Base-by-base conservation (phyloP, 2,113 vertebrate species). In the Emydura subglobosa region DNA sequence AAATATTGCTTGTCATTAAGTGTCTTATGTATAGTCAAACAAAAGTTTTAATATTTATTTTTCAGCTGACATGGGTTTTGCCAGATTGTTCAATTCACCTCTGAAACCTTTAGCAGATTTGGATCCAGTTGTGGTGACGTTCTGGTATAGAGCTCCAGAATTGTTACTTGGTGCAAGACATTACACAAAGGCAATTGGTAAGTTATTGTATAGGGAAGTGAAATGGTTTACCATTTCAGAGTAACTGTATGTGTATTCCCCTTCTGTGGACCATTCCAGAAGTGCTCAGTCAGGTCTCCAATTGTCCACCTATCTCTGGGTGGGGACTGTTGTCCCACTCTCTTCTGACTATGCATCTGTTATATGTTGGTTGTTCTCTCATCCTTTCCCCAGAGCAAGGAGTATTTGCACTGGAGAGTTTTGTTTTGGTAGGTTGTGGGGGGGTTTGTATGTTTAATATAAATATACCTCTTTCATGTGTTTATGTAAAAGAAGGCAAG, bases 171-270 rank as follows among this genome's bases (percentile, higher is more conserved):
- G 99, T 91, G 99, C 99, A 50, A 98, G 99, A 82, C 99, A 99
- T 98, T 99, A 99, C 97, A 99, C 99, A 97, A 99, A 99, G 98
- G 99, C 99, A 94, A 99, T 99, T 81, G 99, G 99, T 99, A 97
- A 99, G 99, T 98, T 96, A 87, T 12, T 90, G 3, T 54, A 25
- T 89, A 88, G 34, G 42, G 79, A 91, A 27, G 25, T 55, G 1
- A 0, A 65, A 86, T 93, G 11, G 17, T 10, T 93, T 39, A 17
- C 34, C 53, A 8, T 86, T 84, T 78, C 85, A 51, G 14, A 5
- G 29, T 55, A 44, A 57, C 12, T 4, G 31, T 86, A 9, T 3
- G 65, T 72, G 34, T 39, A 39, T 39, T 72, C n/a, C 65, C 65
- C n/a, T 72, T 72, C n/a, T 72, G 65, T 72, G 65, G 17, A 4